Conservation (phyloP, 2,888 invertebrate species). For the Gisinianus flammeolus region DNA sequence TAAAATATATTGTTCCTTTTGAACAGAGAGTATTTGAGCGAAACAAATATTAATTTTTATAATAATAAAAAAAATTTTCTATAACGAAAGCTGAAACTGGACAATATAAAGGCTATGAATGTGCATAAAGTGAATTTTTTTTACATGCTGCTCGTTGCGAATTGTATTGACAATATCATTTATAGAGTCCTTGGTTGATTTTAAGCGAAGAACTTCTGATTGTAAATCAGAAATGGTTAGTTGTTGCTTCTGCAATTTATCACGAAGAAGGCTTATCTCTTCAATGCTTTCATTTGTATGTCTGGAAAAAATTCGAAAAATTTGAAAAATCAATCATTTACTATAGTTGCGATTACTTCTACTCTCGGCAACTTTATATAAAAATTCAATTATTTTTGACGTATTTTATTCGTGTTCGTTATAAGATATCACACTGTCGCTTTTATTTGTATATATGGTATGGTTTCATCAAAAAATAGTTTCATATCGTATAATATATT, state of each 20-base stretch:
- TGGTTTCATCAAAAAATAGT: too few species aligned
- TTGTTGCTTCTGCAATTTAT: conserved; percentile 64
- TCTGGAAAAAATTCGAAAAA: conserved; percentile 10
- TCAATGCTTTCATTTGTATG: conserved; percentile 43
- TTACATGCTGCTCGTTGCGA: conserved; percentile 35
- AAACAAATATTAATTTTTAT: background rate
- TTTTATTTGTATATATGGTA: too few species aligned
- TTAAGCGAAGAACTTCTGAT: conserved; percentile 27
- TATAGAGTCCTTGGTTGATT: conserved; percentile 33
- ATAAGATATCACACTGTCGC: too few species aligned
- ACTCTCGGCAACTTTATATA: too few species aligned
- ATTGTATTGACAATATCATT: conserved; percentile 19
- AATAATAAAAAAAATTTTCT: background rate
- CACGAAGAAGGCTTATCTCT: conserved; percentile 48
- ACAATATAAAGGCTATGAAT: conserved; percentile 9
- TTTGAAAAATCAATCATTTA: background rate
- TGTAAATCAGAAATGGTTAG: conserved; percentile 63
- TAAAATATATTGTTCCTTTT: too few species aligned
- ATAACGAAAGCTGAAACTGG: background rate
- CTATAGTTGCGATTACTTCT: background rate
- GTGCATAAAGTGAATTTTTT: background rate
- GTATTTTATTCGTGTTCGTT: too few species aligned
- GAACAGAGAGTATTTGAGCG: background rate
- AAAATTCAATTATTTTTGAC: too few species aligned
- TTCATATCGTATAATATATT: too few species aligned